Base-by-base conservation (phyloP, 2,888 invertebrate species). In the Drosophila antonietae region DNA sequence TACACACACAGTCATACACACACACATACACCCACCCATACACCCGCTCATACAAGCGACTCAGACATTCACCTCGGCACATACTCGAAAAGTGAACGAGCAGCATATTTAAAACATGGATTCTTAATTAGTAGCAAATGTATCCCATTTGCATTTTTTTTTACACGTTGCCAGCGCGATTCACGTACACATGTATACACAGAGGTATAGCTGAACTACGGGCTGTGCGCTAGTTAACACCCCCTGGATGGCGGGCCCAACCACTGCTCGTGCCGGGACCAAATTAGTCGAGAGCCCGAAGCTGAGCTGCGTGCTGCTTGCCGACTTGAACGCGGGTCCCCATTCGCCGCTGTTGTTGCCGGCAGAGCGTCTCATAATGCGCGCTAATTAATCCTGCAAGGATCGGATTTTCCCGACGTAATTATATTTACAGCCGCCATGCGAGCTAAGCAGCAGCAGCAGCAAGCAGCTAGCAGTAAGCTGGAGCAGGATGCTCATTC, bases 341-440 rank as follows among this genome's bases (percentile, higher is more conserved):
- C 75, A 60, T 46, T 70, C 51, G 65, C 35, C 23, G 23, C 23
- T 55, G 64, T 39, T 51, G 56, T 41, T 59, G 55, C 67, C 66
- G 80, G 58, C 83, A 79, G 80, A 79, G 82, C 83, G 86, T 89
- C 89, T 90, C 90, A 91, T 92, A 92, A 92, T 92, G 90, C 87
- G 81, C 90, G 90, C 90, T 92, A 92, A 93, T 92, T 92, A 92
- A 93, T 93, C 93, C 92, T 88, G 88, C 84, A 90, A 92, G 93
- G 91, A 92, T 92, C 92, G 90, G 91, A 91, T 92, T 93, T 91
- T 91, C 79, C 88, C 83, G 83, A 85, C 86, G 86, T 91, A 91
- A 91, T 91, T 90, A 90, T 88, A 89, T 85, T 86, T 86, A 88
- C 82, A 83, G 83, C 90, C 86, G 87, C 88, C 85, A 84, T 89